These are phyloP conservation scores for Streptopelia turtur DNA, from an alignment of 2,797 vertebrate genomes.

Conservation along the genomic window DNA sequence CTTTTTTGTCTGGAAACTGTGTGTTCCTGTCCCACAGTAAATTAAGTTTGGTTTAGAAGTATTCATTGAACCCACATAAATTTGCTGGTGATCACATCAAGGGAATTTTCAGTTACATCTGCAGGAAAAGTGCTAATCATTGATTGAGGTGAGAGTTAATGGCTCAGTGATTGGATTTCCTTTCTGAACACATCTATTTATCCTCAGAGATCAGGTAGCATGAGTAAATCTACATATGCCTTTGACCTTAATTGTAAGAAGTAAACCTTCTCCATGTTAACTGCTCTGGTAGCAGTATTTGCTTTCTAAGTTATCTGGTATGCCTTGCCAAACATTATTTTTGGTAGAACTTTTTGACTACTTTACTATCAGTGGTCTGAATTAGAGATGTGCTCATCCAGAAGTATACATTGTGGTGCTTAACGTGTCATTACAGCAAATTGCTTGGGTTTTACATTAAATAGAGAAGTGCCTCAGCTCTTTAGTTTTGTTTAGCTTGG, in stretches of 20 bases:
- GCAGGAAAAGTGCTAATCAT: neutral
- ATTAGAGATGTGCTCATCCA: neutral
- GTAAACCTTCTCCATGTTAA: neutral
- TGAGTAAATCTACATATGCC: neutral
- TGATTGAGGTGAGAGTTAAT: neutral
- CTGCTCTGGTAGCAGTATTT: neutral
- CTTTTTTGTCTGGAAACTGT: neutral
- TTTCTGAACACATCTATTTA: neutral
- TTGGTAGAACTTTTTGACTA: neutral
- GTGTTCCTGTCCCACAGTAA: neutral
- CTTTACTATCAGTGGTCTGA: neutral
- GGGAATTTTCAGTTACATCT: neutral
- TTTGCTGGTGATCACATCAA: neutral
- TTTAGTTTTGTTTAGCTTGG: constrained; percentile 3
- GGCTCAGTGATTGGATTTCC: neutral
- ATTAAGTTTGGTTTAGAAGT: neutral
- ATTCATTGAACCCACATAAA: neutral
- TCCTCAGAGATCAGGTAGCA: neutral
- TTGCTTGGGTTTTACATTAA: neutral
- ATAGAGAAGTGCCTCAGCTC: neutral
- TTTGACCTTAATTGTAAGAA: neutral
- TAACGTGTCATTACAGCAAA: neutral
- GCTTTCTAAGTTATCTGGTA: neutral
- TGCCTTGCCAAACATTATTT: neutral
- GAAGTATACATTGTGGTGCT: neutral